Evolutionary conservation across 1,140 invertebrate species (phyloP), one percentile per base, ranked within the genome.

Genomic region (Frieseomelitta varia): DNA sequence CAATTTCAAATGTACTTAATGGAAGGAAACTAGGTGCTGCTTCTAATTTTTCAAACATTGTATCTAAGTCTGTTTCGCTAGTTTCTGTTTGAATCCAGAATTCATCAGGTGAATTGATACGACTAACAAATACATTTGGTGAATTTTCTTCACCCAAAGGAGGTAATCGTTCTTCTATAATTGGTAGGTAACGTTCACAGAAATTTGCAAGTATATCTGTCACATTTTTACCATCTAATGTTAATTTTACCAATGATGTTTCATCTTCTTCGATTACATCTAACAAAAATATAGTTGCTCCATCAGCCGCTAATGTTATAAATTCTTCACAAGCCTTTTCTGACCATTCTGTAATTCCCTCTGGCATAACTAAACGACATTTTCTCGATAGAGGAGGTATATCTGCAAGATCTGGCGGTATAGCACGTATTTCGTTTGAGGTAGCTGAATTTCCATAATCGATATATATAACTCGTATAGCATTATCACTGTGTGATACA

Each of bases 211-310:
- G 91, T 80, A 96, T 95, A 67, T 97, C 95, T 0, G 95, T 95
- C 14, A 97, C 93, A 87, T 97, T 96, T 53, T 95, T 90, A 2
- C 94, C 95, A 51, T 96, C 94, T 0, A 96, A 94, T 55, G 95
- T 97, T n/a, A 97, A 92, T 82, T 96, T 96, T 0, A 97, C 96
- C 75, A 96, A 96, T 4, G 96, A 96, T 39, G 96, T 96, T 1
- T 96, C 96, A 67, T 95, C 95, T 84, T 96, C 96, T 84, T 96
- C 82, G 1, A 94, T 6, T 2, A 94, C 89, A 8, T 94, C 92
- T 0, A 94, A 71, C 4, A 94, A 75, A 73, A 95, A 95, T 56
- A 92, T 89, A 3, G 93, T 94, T 8, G 89, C 91, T 14, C 94
- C 94, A 0, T 92, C 90, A n/a, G 91, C 88, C 0, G 93, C 90